phyloP scores from a whole-genome alignment of 2,113 vertebrate genomes.

The Salvator merianae region DNA sequence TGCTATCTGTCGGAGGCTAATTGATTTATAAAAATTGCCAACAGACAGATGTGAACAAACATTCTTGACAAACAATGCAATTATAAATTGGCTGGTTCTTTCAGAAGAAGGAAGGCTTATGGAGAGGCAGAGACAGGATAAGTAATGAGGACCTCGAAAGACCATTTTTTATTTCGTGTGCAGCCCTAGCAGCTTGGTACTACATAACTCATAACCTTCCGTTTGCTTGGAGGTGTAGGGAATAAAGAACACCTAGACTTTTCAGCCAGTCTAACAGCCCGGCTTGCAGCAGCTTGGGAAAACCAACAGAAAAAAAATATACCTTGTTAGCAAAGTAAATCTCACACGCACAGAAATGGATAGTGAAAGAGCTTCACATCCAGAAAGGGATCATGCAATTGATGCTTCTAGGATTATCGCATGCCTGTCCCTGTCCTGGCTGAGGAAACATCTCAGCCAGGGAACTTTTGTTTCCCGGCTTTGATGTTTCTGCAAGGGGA shows the following conservation, averaged over 20 bases:
- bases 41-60: conserved; percentile 67
- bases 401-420: too few species aligned
- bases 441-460: too few species aligned
- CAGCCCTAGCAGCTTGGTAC: conserved; percentile 27
- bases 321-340: not conserved
- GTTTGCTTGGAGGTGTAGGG: conserved; percentile 18
- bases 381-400: too few species aligned
- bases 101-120: conserved; percentile 34
- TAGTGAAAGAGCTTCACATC: too few species aligned
- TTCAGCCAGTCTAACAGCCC: not conserved
- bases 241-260: not conserved
- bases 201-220: not conserved
- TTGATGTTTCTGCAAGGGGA: too few species aligned
- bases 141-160: conserved; percentile 55
- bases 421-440: too few species aligned
- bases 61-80: conserved; percentile 54
- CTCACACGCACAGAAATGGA: not conserved
- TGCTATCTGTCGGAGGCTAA: conserved; percentile 66
- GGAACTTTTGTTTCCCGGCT: too few species aligned
- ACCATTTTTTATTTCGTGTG: conserved; percentile 57
- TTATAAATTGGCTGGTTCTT: conserved; percentile 66
- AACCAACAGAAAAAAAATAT: too few species aligned
- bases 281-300: not conserved
- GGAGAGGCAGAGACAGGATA: conserved; percentile 56
- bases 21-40: conserved; percentile 69